These are phyloP conservation scores for Sorex maritimensis DNA, from an alignment of 2,797 vertebrate species.

Conservation along the genomic window DNA sequence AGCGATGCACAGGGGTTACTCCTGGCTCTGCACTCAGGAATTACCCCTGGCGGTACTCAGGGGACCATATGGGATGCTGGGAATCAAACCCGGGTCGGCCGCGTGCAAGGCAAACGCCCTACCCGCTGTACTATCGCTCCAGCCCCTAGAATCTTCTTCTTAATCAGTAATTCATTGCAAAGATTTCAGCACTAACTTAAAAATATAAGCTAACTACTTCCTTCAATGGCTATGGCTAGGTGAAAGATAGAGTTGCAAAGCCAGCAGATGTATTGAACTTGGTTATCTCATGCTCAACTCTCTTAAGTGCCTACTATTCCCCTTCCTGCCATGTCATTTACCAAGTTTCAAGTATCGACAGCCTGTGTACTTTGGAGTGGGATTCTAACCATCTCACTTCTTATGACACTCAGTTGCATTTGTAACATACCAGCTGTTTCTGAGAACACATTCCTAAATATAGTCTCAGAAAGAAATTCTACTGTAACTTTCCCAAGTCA, in stretches of 20 bases:
- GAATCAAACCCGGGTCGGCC: no score
- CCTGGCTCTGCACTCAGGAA: no score
- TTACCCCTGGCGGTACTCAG: no score
- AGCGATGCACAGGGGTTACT: no score
- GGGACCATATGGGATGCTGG: no score
- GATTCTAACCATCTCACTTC: slow-evolving; percentile 80
- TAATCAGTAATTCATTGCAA: slow-evolving; percentile 38
- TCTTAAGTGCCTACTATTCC: background rate
- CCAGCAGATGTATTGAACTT: background rate
- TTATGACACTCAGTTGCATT: slow-evolving; percentile 72
- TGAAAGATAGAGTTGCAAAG: slow-evolving; percentile 33
- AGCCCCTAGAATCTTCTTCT: slow-evolving; percentile 12
- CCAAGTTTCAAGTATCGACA: slow-evolving; percentile 71
- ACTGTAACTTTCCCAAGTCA: slow-evolving; percentile 66
- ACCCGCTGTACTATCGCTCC: no score
- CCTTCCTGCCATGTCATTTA: slow-evolving; percentile 72
- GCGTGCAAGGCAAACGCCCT: no score
- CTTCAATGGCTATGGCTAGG: background rate
- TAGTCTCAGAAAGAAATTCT: slow-evolving; percentile 78
- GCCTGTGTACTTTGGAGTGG: slow-evolving; percentile 76
- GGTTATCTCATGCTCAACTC: background rate
- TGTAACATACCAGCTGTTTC: slow-evolving; percentile 81
- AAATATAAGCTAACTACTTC: slow-evolving; percentile 46
- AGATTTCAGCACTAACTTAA: slow-evolving; percentile 45
- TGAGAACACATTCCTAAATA: slow-evolving; percentile 78